Base-by-base conservation (phyloP, 23 tunicate genomes). In the Phallusia fumigata region DNA sequence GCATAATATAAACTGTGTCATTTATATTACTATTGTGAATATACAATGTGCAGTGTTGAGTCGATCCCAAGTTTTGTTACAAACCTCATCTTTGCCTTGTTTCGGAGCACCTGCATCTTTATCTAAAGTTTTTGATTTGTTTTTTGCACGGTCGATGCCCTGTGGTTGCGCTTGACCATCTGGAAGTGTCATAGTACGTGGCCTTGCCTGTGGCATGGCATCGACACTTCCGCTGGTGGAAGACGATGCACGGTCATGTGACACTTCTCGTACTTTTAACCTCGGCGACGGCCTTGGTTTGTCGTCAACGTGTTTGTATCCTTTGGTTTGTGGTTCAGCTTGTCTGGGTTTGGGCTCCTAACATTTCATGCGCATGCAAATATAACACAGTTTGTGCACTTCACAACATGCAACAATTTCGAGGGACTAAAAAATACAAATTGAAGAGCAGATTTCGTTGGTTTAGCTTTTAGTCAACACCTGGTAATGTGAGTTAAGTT, bases 121-220 rank as follows among this genome's bases (percentile, higher is more conserved):
- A 58, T 58, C 69, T 58, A 58, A 58, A 58, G 69, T 58, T 58
- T 58, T 58, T 8, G 69, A 58, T 58, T 58, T 58, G 3, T 58
- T 58, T 16, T 58, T 58, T 22, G 69, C 16, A 1, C 28, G 69
- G 11, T 58, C 28, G 8, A 40, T 40, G 5, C 47, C 47, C 47
- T 40, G 47, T 40, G 47, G 47, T 40, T 40, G 5, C 28, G 5
- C 28, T 58, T 58, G 69, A 1, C 3, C 11, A 58, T 58, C 69
- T 6, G 69, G 69, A 21, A 58, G 69, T 3, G 69, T 58, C 69
- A 58, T 58, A 2, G 69, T 58, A 21, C 69, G 69, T 6, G 69
- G 69, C 26, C 69, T 22, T 13, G 69, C 28, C 28, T 58, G 69
- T 21, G 69, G 69, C 3, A 16, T 24, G 26, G 28, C 69, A 21